Evolutionary conservation across 1,140 invertebrate species (phyloP).

Genomic region (Tyrophagus putrescentiae): DNA sequence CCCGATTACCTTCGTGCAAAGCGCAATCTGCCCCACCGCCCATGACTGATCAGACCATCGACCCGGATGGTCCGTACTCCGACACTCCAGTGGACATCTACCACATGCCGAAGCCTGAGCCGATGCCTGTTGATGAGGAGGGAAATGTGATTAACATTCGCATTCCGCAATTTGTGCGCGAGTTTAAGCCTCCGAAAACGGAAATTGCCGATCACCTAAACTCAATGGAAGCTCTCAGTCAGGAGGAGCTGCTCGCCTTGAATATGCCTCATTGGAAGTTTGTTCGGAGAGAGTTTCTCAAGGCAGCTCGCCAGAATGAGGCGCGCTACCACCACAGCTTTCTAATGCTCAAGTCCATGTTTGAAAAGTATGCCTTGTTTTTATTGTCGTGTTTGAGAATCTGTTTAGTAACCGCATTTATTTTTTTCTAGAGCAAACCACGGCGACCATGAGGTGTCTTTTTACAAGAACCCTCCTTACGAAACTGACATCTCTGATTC

Average conservation of each 20-base stretch:
- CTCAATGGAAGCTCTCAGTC: constrained; percentile 7
- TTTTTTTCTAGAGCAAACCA: constrained; percentile 9
- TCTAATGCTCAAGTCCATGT: constrained; percentile 2
- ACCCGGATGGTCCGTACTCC: constrained; percentile 10
- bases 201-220: neutral
- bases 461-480: constrained; percentile 7
- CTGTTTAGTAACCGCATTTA: neutral
- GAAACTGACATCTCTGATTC: neutral
- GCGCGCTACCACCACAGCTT: constrained; percentile 9
- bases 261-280: constrained; percentile 12
- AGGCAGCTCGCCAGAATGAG: constrained; percentile 2
- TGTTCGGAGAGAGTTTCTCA: neutral
- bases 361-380: constrained; percentile 13
- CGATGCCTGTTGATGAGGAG: neutral
- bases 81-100: constrained; percentile 5
- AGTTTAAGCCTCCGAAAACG: neutral
- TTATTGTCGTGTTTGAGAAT: constrained; percentile 1
- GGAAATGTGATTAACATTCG: constrained; percentile 7
- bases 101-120: constrained; percentile 8
- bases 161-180: neutral
- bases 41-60: neutral
- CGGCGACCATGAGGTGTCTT: neutral
- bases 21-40: neutral
- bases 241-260: neutral
- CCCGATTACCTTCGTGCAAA: constrained; percentile 2